A percentile compares a stretch with the other conserved stretches of the same genome.
These are phyloP conservation scores for Drosophila mauritiana DNA, from an alignment of 1,140 invertebrate species.

Conservation along the genomic window DNA sequence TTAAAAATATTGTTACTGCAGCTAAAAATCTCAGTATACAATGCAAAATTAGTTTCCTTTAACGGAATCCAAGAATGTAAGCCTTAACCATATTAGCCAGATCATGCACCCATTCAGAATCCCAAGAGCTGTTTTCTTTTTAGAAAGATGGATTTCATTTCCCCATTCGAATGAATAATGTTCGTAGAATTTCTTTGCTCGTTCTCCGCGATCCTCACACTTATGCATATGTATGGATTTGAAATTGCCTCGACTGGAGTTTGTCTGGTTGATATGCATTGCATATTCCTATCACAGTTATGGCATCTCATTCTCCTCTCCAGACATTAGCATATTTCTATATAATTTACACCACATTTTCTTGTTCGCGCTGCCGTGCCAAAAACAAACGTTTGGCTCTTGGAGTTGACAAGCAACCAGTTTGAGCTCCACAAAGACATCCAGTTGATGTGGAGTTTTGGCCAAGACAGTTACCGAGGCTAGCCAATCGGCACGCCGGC, in stretches of 20 bases:
- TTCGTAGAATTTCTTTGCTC: slow-evolving; percentile 1
- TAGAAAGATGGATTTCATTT: slow-evolving; percentile 17
- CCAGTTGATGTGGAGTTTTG: slow-evolving; percentile 40
- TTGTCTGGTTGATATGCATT: slow-evolving; percentile 57
- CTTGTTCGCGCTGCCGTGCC: slow-evolving; percentile 45
- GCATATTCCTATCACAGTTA: slow-evolving; percentile 62
- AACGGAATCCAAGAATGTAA: slow-evolving; percentile 16
- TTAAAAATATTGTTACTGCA: background rate
- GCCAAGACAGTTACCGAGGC: slow-evolving; percentile 34
- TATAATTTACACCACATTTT: slow-evolving; percentile 68
- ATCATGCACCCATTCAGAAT: slow-evolving; percentile 17
- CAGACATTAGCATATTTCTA: slow-evolving; percentile 75
- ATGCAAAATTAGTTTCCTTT: background rate
- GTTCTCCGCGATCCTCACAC: slow-evolving; percentile 28
- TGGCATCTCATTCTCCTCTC: slow-evolving; percentile 38
- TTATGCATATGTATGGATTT: slow-evolving; percentile 63
- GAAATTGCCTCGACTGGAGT: background rate
- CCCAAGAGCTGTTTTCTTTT: slow-evolving; percentile 10
- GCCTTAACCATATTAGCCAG: slow-evolving; percentile 1
- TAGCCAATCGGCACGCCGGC: slow-evolving; percentile 35
- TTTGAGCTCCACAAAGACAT: slow-evolving; percentile 39
- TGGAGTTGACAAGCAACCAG: slow-evolving; percentile 55
- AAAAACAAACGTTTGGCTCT: slow-evolving; percentile 54
- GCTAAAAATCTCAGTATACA: background rate
- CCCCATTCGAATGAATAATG: background rate